Evolutionary conservation across 1,140 invertebrate species (phyloP).

Genomic region (Drosophila hydei): DNA sequence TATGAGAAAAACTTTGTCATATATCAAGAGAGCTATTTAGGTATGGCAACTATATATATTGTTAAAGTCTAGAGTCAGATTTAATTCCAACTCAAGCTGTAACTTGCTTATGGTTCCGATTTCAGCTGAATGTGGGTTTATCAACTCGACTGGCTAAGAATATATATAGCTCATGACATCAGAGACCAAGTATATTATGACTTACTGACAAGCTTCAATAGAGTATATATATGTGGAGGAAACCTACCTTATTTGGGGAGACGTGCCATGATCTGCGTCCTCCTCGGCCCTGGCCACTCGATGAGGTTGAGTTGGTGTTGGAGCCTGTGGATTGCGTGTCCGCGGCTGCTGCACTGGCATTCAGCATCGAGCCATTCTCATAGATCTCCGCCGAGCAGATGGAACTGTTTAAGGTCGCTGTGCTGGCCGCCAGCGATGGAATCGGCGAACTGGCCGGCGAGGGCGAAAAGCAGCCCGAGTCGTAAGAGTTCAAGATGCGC

Average conservation of each 20-base stretch:
- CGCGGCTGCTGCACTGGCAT: slow-evolving; percentile 29
- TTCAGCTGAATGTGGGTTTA: too few species aligned
- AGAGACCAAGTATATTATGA: background rate
- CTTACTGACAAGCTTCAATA: too few species aligned
- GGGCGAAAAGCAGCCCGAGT: slow-evolving; percentile 87
- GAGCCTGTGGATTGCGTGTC: slow-evolving; percentile 26
- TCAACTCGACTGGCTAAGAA: background rate
- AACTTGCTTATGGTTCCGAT: too few species aligned
- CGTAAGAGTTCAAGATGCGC: slow-evolving; percentile 92
- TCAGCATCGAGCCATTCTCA: slow-evolving; percentile 77
- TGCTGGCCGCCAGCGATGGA: slow-evolving; percentile 78
- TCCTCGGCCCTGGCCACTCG: slow-evolving; percentile 53
- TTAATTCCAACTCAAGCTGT: too few species aligned
- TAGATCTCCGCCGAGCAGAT: slow-evolving; percentile 81
- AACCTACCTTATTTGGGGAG: slow-evolving; percentile 88
- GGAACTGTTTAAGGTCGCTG: slow-evolving; percentile 77
- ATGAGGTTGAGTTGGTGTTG: slow-evolving; percentile 21
- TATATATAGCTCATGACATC: background rate
- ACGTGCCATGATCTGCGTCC: slow-evolving; percentile 88
- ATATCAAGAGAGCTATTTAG: too few species aligned
- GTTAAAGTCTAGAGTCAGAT: too few species aligned
- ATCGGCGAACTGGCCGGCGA: slow-evolving; percentile 85
- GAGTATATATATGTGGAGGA: slow-evolving; percentile 1
- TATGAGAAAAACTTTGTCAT: too few species aligned
- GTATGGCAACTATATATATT: too few species aligned